These are phyloP conservation scores for Polydrusus tereticollis DNA, from an alignment of 2,888 invertebrate species.

Conservation along the genomic window DNA sequence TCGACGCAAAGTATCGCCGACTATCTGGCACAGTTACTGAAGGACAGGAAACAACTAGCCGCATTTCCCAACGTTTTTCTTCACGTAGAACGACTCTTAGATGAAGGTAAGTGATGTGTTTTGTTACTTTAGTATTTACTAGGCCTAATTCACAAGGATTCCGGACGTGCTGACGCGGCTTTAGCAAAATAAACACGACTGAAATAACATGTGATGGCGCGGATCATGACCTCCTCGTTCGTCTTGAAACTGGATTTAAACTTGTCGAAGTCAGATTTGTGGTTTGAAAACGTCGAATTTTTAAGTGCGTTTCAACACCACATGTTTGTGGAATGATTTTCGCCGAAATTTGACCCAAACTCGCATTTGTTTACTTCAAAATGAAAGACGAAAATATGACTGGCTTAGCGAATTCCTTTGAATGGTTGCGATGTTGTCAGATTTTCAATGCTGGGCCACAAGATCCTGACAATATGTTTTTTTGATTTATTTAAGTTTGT, in stretches of 20 bases:
- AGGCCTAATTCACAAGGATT: neutral
- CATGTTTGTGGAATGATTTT: constrained; percentile 21
- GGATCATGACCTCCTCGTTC: constrained; percentile 34
- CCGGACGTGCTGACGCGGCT: neutral
- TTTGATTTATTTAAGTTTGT: neutral
- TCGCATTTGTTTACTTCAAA: constrained; percentile 43
- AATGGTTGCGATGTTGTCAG: constrained; percentile 30
- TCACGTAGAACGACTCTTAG: constrained; percentile 98
- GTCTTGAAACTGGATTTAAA: neutral
- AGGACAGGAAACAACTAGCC: constrained; percentile 99
- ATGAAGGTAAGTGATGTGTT: constrained; percentile 86
- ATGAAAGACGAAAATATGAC: constrained; percentile 43
- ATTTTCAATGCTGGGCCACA: constrained; percentile 4
- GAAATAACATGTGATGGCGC: constrained; percentile 38
- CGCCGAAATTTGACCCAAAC: constrained; percentile 36
- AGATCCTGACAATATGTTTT: neutral
- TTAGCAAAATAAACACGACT: constrained; percentile 36
- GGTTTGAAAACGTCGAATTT: neutral
- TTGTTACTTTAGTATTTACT: neutral
- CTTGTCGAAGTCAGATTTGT: neutral
- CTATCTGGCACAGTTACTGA: constrained; percentile 99
- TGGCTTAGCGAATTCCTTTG: constrained; percentile 42
- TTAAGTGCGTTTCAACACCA: neutral
- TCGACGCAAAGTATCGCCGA: constrained; percentile 98
- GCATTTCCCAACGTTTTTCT: constrained; percentile 99